Base-by-base conservation (phyloP, 2,888 invertebrate genomes). In the Halictus quadricinctus region DNA sequence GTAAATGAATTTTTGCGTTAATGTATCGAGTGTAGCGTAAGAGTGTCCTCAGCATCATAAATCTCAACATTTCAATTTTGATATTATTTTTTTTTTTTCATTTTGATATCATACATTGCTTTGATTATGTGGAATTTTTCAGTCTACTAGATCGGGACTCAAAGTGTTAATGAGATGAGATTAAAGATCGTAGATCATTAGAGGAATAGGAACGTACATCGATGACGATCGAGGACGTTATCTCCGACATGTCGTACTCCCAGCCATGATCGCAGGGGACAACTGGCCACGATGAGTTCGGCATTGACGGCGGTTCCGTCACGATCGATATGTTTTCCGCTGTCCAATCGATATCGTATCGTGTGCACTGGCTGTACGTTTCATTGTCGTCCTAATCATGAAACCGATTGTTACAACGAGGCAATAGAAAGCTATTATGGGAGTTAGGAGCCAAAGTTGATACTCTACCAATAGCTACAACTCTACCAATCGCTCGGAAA, bases 201-300 rank as follows among this genome's bases (percentile, higher is more conserved):
- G 18, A 1, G 12, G n/a, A 36, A 41, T 60, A 46, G 41, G 10
- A 48, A 92, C 92, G 18, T 92, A 94, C 94, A 95, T 98, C 98
- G 89, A 97, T 97, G 29, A 98, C 98, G 90, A 98, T 96, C 18
- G 98, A 98, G 1, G 98, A 98, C 87, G 95, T 95, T 6, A 97
- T 95, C 92, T 96, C 96, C 8, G 96, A 96, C 77, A 95, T 96
- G 90, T 98, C 96, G 92, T 97, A 98, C 91, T 97, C 97, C 96
- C 97, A 98, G 50, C 98, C 98, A 92, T 97, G 96, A 70, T 95
- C 93, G 93, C 98, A 98, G 10, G 95, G 95, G 91, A 97, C 97
- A 8, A 95, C 94, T 0, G 96, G 95, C 97, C 97, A 97, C 2
- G 95, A 95, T 21, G 92, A 87, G 90, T 96, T 96, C 3, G 95